phyloP scores from a whole-genome alignment of 1,140 invertebrate genomes.

The Melanaphis sacchari region DNA sequence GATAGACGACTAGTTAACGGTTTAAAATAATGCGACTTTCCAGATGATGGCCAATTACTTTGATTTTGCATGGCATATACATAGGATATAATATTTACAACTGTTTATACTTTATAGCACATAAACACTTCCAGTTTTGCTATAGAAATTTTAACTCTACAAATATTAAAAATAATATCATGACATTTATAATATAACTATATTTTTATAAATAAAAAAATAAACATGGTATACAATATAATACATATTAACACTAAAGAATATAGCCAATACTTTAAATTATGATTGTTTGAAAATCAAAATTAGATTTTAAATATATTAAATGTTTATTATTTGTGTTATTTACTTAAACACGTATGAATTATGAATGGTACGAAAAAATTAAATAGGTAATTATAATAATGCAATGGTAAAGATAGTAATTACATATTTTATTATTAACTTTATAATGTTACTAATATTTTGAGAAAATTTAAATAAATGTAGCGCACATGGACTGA shows the following conservation, averaged over 20 bases:
- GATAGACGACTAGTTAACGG: conserved; percentile 37
- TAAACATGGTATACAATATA: background rate
- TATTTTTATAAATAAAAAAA: background rate
- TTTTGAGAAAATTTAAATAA: background rate
- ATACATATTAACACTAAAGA: background rate
- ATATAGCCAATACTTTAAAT: background rate
- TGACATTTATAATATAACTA: background rate
- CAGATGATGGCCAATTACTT: conserved; percentile 27
- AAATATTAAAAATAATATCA: background rate
- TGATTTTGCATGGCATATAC: conserved; percentile 17
- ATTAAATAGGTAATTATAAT: too few relatives aligned
- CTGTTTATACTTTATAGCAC: background rate
- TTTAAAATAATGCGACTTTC: conserved; percentile 40
- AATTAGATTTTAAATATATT: background rate
- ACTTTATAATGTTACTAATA: background rate
- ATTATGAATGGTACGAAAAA: too few relatives aligned
- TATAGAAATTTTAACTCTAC: background rate
- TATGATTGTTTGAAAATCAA: background rate
- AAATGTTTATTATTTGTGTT: background rate
- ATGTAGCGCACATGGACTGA: too few relatives aligned
- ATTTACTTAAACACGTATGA: too few relatives aligned
- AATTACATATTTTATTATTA: background rate
- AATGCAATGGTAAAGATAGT: too few relatives aligned
- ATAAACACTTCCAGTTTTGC: background rate
- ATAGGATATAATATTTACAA: background rate